Conservation (phyloP, 2,113 vertebrate genomes). For the Echinops telfairi region DNA sequence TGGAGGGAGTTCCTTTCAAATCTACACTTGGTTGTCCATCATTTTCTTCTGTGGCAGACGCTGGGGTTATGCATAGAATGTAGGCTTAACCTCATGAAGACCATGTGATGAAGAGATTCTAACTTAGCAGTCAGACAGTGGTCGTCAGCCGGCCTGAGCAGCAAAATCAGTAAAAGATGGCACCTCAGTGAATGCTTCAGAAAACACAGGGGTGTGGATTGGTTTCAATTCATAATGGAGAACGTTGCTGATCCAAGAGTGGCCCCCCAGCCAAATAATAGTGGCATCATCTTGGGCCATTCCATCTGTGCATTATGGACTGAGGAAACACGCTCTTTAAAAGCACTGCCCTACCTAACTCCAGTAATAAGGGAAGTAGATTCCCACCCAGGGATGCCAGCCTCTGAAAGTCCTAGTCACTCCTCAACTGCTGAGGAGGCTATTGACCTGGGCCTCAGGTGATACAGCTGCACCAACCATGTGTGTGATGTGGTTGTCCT, state of each 20-base stretch:
- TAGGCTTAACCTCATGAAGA: slow-evolving; percentile 1
- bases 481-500: not conserved
- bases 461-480: not conserved
- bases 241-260: not conserved
- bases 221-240: not conserved
- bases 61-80: not conserved
- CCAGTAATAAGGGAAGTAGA: not conserved
- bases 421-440: not conserved
- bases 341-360: not conserved
- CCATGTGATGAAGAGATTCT: not conserved
- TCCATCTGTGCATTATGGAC: accelerated
- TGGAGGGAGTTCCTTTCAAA: not conserved
- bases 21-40: not conserved
- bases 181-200: not conserved
- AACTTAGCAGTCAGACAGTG: not conserved
- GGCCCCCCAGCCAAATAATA: too few relatives aligned
- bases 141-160: not conserved
- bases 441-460: not conserved
- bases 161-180: not conserved
- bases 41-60: not conserved
- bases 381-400: not conserved
- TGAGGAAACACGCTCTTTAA: not conserved
- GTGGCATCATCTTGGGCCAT: not conserved
- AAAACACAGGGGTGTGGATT: not conserved
- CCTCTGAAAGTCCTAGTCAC: not conserved